Evolutionary conservation across 2,113 vertebrate genomes (phyloP), one percentile per base, ranked within the genome.

Genomic region (Heloderma charlesbogerti): DNA sequence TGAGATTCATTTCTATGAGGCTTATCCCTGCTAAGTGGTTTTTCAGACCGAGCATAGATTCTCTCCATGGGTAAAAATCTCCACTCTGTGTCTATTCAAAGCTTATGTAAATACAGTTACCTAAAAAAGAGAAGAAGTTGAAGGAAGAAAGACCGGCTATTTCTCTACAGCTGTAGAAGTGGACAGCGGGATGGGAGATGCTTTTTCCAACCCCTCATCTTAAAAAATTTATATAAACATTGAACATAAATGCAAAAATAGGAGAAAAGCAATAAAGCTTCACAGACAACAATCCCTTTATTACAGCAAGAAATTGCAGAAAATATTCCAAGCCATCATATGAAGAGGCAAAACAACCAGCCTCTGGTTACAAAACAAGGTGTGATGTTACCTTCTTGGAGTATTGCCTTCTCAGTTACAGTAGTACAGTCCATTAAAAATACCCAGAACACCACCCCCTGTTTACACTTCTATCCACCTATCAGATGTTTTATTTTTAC

Each of bases 391-490:
- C 40, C 27, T 71, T 88, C 63, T 84, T 66, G 31, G 29, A 67
- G 12, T 37, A 57, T 48, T 77, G 34, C 57, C 81, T 71, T 84
- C 66, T 84, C 63, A n/a, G 18, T 78, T 54, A 79, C 18, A 57
- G 37, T 15, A 78, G 60, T n/a, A 2, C 37, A 91, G 43, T 69
- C 40, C 40, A 85, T 51, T 48, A 78, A 69, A 51, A 77, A 69
- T 45, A 83, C 43, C 15, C 79, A 84, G 79, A 83, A 88, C 57
- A 34, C n/a, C 69, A n/a, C 80, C 45, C 78, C 63, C 78, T 51
- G 43, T 91, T 91, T 84, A 91, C 45, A 79, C 66, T 84, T 88
- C 31, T 72, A 88, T 79, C 74, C 60, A 78, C 86, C 63, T 88
- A 88, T 60, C 87, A 71, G 81, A 57, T 8, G 27, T 84, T 85